Conservation (phyloP, 2,113 vertebrate species). For the Agapornis roseicollis region DNA sequence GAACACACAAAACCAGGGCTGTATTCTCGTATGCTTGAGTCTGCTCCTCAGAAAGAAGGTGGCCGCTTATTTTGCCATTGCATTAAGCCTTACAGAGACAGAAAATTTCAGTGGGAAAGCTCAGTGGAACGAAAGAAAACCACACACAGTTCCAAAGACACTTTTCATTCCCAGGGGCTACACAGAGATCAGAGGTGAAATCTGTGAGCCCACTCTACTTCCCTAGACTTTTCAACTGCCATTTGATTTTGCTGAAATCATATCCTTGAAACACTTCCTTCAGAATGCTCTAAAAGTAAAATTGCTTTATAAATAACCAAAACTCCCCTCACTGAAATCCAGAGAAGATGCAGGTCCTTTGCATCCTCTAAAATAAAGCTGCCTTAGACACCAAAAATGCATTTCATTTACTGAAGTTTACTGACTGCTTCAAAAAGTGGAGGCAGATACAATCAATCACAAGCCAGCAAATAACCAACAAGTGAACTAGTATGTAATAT, state of each 20-base stretch:
- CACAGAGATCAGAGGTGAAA: conserved; percentile 55
- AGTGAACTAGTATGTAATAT: not conserved
- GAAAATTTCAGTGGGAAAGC: conserved; percentile 53
- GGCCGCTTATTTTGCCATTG: conserved; percentile 8
- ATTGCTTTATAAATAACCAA: not conserved
- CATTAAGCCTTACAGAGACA: conserved; percentile 36
- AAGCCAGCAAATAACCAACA: not conserved
- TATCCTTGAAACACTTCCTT: not conserved
- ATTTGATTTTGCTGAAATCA: not conserved
- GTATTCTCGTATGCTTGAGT: not conserved
- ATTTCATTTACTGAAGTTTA: not conserved
- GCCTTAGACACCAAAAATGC: not conserved
- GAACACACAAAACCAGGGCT: not conserved
- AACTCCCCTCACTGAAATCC: not conserved
- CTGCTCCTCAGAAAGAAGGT: not conserved
- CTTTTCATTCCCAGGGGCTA: conserved; percentile 29
- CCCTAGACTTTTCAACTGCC: not conserved
- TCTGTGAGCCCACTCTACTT: not conserved
- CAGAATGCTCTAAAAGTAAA: not conserved
- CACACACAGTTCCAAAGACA: conserved; percentile 46
- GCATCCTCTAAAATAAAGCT: not conserved
- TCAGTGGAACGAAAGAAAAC: conserved; percentile 38
- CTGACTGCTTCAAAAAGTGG: not conserved
- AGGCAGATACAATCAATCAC: not conserved
- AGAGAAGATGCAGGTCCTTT: not conserved